phyloP scores from a whole-genome alignment of 2,888 invertebrate genomes.

The Plebejus anna region DNA sequence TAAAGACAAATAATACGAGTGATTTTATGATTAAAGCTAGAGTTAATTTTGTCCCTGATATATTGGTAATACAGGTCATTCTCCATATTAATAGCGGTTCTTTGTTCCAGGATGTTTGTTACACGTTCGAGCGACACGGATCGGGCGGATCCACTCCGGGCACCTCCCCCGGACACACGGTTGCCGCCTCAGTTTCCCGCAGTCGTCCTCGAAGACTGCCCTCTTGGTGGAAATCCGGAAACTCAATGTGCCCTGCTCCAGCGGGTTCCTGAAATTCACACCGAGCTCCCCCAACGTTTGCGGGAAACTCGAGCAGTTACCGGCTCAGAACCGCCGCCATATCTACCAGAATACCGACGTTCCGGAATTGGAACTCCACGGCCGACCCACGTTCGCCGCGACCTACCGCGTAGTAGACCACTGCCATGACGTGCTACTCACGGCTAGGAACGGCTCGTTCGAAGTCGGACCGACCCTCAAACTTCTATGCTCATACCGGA shows the following conservation, averaged over 20 bases:
- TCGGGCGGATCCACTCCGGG: slow-evolving; percentile 73
- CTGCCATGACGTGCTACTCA: slow-evolving; percentile 85
- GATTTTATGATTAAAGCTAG: no score
- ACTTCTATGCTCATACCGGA: slow-evolving; percentile 83
- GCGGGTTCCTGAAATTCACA: slow-evolving; percentile 80
- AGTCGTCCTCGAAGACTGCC: slow-evolving; percentile 69
- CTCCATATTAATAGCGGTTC: not conserved
- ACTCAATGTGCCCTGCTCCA: slow-evolving; percentile 84
- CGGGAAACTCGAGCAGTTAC: slow-evolving; percentile 85
- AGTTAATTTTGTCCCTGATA: not conserved
- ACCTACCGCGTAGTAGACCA: slow-evolving; percentile 84
- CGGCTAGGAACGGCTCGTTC: slow-evolving; percentile 82
- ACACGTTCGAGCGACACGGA: slow-evolving; percentile 62
- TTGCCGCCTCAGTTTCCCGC: slow-evolving; percentile 79
- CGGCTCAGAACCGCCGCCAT: slow-evolving; percentile 74
- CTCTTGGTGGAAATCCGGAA: slow-evolving; percentile 83
- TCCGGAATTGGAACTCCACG: slow-evolving; percentile 79
- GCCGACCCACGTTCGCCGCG: slow-evolving; percentile 83
- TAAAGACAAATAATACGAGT: no score
- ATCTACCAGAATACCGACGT: slow-evolving; percentile 77
- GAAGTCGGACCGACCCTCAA: slow-evolving; percentile 81
- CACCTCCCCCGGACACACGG: slow-evolving; percentile 74
- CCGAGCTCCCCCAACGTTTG: slow-evolving; percentile 78
- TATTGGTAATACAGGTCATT: not conserved
- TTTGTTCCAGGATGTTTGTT: slow-evolving; percentile 82